These are phyloP conservation scores for Hypomesus transpacificus DNA, from an alignment of 2,113 vertebrate species.

Conservation along the genomic window DNA sequence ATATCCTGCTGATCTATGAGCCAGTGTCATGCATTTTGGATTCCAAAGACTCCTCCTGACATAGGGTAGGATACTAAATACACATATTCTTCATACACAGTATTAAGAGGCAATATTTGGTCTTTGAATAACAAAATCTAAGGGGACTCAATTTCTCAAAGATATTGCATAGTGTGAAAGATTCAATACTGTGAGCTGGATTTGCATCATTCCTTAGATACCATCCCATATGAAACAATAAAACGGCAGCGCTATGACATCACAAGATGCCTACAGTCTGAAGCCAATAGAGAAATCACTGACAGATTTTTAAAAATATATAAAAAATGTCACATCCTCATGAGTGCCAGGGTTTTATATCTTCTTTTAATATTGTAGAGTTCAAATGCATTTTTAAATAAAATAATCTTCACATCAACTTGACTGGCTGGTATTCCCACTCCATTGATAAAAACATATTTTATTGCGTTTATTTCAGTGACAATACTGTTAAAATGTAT, in stretches of 20 bases:
- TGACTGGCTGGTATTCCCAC: constrained; percentile 1
- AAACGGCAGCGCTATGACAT: constrained; percentile 16
- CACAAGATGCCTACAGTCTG: constrained; percentile 16
- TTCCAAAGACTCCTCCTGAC: constrained; percentile 22
- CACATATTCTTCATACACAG: constrained; percentile 4
- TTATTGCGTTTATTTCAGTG: constrained; percentile 19
- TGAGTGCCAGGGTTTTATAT: not conserved
- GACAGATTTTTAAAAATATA: not conserved
- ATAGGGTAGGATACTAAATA: constrained; percentile 15
- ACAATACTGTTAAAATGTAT: constrained; percentile 2
- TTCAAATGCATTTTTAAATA: constrained; percentile 26
- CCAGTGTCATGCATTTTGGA: constrained; percentile 19
- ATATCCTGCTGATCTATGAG: constrained; percentile 31
- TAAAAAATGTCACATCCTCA: not conserved
- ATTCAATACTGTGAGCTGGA: constrained; percentile 15
- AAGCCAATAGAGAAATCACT: constrained; percentile 26
- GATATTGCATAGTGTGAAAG: not conserved
- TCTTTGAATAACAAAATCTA: not conserved
- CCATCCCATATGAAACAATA: constrained; percentile 34
- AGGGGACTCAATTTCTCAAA: not conserved
- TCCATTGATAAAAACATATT: constrained; percentile 32
- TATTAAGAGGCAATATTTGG: not conserved
- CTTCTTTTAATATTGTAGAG: constrained; percentile 4
- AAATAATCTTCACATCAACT: constrained; percentile 28
- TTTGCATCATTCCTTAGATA: constrained; percentile 19